Evolutionary conservation across 2,113 vertebrate genomes (phyloP), one percentile per base, ranked within the genome.

Genomic region (Galbula dea): DNA sequence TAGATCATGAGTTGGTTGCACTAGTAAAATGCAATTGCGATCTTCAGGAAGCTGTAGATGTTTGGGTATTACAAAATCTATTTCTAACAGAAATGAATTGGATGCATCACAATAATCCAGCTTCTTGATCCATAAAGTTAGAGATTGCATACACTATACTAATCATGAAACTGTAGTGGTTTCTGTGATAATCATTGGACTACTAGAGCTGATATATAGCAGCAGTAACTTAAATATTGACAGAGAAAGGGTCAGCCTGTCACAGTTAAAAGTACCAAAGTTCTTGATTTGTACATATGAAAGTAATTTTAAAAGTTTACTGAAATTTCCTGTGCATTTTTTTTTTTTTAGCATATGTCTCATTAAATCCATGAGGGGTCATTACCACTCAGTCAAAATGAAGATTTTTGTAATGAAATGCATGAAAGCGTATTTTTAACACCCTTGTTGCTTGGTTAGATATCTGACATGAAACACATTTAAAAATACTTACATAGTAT

Each of bases 261-360:
- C 34, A 30, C 34, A 77, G 39, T 8, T 76, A n/a, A 1, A 65
- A 58, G 37, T 51, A 7, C 55, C 77, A 15, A 45, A 57, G 20
- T 55, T 87, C 67, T 80, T 30, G 17, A 54, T 77, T 54, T 54
- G 12, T 62, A 66, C 4, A 15, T 8, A 27, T 21, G 8, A 69
- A 74, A 88, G 34, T 77, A 34, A 41, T 85, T 84, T 76, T 9
- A 22, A 66, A 69, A 54, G 43, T 76, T 71, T 74, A 48, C 7
- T 55, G 34, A 17, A 8, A 0, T 0, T 69, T 66, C 36, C 10
- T 3, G 1, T 58, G 12, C 4, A 6, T n/a, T n/a, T 83, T 61
- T 48, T 15, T 27, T 43, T 49, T 43, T 62, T 59, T 34, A 27
- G 10, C 8, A 8, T 24, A 6, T 63, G 10, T 52, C 78, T 79